phyloP scores from a whole-genome alignment of 2,113 vertebrate genomes.

The Clarias magur region DNA sequence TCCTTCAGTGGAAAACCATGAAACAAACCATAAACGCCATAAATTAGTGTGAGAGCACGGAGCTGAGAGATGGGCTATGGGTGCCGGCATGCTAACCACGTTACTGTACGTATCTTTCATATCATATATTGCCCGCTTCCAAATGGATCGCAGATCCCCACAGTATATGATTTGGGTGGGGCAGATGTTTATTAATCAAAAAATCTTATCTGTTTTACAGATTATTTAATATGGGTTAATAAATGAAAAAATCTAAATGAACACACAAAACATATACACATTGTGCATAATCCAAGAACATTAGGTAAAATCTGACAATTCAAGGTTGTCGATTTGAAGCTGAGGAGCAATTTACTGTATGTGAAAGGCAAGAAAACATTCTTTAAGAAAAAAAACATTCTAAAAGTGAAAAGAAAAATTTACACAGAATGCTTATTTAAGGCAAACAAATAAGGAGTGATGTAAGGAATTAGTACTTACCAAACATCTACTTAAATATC shows the following conservation, averaged over 20 bases:
- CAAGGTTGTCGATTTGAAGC: no score
- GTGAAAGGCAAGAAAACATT: neutral
- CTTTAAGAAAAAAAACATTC: neutral
- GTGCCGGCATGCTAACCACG: neutral
- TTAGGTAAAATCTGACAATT: neutral
- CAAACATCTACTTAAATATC: neutral
- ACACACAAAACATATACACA: neutral
- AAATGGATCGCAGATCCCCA: neutral
- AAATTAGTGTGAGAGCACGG: neutral
- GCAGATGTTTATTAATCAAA: slow-evolving; percentile 6
- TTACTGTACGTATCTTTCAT: neutral
- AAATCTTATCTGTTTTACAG: neutral
- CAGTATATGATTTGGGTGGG: neutral
- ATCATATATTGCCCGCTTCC: neutral
- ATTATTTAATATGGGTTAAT: neutral
- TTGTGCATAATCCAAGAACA: neutral
- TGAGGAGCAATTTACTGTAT: neutral
- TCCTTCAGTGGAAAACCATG: neutral
- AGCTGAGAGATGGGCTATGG: neutral
- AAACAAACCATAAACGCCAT: neutral
- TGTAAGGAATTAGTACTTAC: neutral
- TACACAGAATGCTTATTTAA: neutral
- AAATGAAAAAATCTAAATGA: neutral
- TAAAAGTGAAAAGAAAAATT: neutral
- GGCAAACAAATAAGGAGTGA: neutral